Conservation (phyloP, 2,888 invertebrate genomes). For the Clostera curtula region DNA sequence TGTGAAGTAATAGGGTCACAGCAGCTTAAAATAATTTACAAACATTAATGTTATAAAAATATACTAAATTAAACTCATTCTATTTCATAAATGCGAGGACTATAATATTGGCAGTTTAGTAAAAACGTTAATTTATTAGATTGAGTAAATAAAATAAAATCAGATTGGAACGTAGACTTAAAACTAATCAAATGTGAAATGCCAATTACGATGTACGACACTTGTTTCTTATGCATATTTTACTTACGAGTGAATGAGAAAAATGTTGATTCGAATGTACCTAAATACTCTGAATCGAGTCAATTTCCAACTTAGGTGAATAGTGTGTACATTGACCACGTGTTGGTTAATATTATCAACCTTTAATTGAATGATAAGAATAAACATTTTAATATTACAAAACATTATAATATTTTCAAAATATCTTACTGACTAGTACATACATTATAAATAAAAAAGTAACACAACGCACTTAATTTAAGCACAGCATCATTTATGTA, state of each 20-base stretch:
- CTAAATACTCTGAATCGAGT: too few species aligned
- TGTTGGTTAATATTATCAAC: conserved; percentile 14
- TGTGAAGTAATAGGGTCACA: conserved; percentile 7
- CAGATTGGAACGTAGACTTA: conserved; percentile 46
- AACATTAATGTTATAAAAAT: conserved; percentile 24
- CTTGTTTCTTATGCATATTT: conserved; percentile 24
- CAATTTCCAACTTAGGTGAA: too few species aligned
- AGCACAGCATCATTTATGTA: conserved; percentile 25
- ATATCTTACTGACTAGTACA: conserved; percentile 65
- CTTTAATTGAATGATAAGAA: conserved; percentile 17
- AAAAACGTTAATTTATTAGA: conserved; percentile 29
- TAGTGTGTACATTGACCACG: conserved; percentile 13
- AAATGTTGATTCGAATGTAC: too few species aligned
- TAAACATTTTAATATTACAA: conserved; percentile 21
- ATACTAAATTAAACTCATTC: conserved; percentile 23
- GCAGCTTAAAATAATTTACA: conserved; percentile 25
- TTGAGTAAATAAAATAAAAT: conserved; percentile 27
- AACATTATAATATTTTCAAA: conserved; percentile 26
- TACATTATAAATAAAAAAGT: conserved; percentile 40
- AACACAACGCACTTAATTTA: conserved; percentile 18
- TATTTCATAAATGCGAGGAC: conserved; percentile 60
- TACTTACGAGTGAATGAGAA: conserved; percentile 36
- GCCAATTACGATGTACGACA: conserved; percentile 68
- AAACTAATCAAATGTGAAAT: conserved; percentile 49
- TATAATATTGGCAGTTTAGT: conserved; percentile 56